These are phyloP conservation scores for Drosophila persimilis DNA, from an alignment of 1,140 invertebrate species.

Conservation along the genomic window DNA sequence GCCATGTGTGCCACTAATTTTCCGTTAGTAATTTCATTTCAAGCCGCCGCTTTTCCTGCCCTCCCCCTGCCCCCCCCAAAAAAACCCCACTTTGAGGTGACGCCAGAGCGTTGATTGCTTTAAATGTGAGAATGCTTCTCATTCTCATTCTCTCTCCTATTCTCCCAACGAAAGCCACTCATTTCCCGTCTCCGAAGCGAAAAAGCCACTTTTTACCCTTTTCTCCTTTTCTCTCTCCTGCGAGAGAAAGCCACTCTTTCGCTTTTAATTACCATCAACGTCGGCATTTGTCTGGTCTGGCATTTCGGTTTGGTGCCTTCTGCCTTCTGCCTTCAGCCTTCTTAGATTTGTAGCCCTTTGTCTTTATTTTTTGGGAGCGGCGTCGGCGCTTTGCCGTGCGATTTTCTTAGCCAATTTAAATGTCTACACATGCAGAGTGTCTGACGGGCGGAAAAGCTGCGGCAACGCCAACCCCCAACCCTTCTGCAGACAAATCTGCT, in stretches of 20 bases:
- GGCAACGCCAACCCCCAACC: conserved; percentile 19
- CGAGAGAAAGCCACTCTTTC: conserved; percentile 2
- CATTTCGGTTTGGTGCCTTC: conserved; percentile 29
- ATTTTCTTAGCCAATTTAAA: conserved; percentile 59
- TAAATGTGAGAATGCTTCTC: conserved; percentile 13
- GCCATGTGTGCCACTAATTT: conserved; percentile 57
- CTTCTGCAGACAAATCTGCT: conserved; percentile 61
- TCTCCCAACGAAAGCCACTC: conserved; percentile 13
- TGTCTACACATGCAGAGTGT: conserved; percentile 18
- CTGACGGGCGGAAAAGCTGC: too few species aligned
- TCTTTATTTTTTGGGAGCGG: not conserved
- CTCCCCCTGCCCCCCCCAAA: not conserved
- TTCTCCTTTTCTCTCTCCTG: not conserved
- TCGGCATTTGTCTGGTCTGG: conserved; percentile 48
- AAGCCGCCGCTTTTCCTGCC: conserved; percentile 21
- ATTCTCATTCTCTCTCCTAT: not conserved
- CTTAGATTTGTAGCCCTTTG: conserved; percentile 28
- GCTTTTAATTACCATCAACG: conserved; percentile 78
- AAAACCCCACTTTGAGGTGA: conserved; percentile 30
- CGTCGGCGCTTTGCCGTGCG: not conserved
- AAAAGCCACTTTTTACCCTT: conserved; percentile 19
- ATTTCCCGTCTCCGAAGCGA: not conserved
- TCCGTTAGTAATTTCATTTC: conserved; percentile 77
- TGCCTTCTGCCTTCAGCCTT: not conserved
- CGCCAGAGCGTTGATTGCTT: conserved; percentile 20